A percentile compares a stretch with the other conserved stretches of the same genome.
Evolutionary conservation across 64 coral and sea anemone species (phyloP).

Genomic region (Pachyseris speciosa): DNA sequence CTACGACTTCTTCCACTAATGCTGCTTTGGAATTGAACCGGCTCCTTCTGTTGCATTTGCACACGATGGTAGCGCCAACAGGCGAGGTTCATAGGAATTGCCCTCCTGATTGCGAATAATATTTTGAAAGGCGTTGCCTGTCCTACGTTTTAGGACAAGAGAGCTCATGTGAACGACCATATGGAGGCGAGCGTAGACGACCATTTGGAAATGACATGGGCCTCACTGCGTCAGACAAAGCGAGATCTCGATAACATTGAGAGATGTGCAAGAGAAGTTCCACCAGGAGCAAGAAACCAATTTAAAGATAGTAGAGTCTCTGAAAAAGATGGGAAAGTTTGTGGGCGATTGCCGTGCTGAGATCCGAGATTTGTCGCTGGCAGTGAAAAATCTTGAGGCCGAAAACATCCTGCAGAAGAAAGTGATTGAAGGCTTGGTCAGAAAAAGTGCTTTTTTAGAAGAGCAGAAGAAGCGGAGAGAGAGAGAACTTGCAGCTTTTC

Average conservation of each 20-base stretch:
- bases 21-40: too few relatives aligned
- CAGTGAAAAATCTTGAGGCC: not conserved
- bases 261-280: not conserved
- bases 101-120: too few relatives aligned
- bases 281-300: not conserved
- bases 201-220: slow-evolving; percentile 24
- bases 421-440: not conserved
- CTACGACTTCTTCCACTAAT: too few relatives aligned
- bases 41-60: too few relatives aligned
- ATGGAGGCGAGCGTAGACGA: slow-evolving; percentile 1
- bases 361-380: slow-evolving; percentile 10
- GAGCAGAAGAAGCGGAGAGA: not conserved
- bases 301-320: not conserved
- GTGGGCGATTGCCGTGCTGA: not conserved
- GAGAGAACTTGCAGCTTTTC: too few relatives aligned
- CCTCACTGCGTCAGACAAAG: not conserved
- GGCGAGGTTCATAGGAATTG: too few relatives aligned
- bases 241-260: not conserved
- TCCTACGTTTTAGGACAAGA: slow-evolving; percentile 1
- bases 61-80: too few relatives aligned
- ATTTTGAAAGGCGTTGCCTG: too few relatives aligned
- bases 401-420: not conserved
- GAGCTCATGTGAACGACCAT: not conserved
- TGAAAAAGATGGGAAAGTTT: too few relatives aligned
- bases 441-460: not conserved